Evolutionary conservation across 2,888 invertebrate genomes (phyloP), one percentile per base, ranked within the genome.

Genomic region (Clunio marinus): DNA sequence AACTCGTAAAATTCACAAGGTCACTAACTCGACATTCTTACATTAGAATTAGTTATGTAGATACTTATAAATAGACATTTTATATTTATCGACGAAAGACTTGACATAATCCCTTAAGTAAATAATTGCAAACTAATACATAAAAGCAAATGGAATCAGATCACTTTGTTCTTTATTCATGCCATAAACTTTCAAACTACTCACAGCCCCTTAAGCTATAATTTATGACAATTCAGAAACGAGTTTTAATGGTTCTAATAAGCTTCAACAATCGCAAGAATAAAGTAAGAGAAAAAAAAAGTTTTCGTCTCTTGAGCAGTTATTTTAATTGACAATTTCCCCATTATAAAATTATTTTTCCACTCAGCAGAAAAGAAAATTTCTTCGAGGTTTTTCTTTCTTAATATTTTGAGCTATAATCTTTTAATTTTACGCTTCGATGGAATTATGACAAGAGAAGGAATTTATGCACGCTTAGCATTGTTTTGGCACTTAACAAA

Each of bases 351-450:
- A 3, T 20, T 13, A 51, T 13, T 51, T 51, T 51, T 51, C 51
- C 7, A 51, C 51, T 51, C 51, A 51, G 51, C 51, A 51, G 20
- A 51, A 51, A 32, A n/a, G n/a, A n/a, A n/a, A 51, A 7, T 51
- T 51, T 22, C 51, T 51, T 22, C 51, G n/a, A n/a, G n/a, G n/a
- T n/a, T n/a, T n/a, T n/a, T n/a, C n/a, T n/a, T 4, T 22, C 51
- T 4, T 17, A 8, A 51, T 5, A 13, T 62, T 35, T 62, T 32
- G 13, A 41, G 22, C 37, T 13, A 37, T 62, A 62, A 62, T 62
- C 62, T 62, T 62, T 62, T 62, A 62, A 62, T 62, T 62, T 62
- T 62, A 37, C 62, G 41, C 37, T 62, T 41, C 41, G 41, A n/a
- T 25, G 37, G 37, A 37, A 62, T 62, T 62, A 62, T 62, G 62